Base-by-base conservation (phyloP, 2,113 vertebrate species). In the Neolamprologus ventralis region DNA sequence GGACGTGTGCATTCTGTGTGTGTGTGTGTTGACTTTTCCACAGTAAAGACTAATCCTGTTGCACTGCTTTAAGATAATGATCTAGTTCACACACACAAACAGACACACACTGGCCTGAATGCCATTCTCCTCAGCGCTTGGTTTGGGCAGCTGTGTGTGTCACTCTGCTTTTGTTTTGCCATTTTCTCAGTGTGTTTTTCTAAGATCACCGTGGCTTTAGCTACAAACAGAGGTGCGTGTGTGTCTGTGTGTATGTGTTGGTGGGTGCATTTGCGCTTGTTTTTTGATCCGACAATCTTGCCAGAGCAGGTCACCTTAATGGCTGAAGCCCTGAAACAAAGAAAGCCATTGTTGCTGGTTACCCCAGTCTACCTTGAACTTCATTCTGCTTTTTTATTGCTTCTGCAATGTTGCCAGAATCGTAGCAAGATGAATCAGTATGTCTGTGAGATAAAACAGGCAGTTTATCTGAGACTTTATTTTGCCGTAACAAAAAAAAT, bases 41-140 rank as follows among this genome's bases (percentile, higher is more conserved):
- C 79, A 75, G 83, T 92, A 45, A 42, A 58, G 83, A 63, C 82
- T 87, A 89, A 88, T 91, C 12, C 21, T 82, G 84, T 88, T 90
- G 54, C 81, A 90, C 71, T 68, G 78, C 73, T 92, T 84, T 84
- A 42, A 89, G 91, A 91, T 85, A 91, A 90, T 40, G 60, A 91
- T 91, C 81, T 57, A 78, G 57, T 85, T 89, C 84, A 78, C 73
- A 78, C 78, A 80, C 40, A 17, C 5, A 3, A 12, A 45, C 19
- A 49, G 37, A 60, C 45, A 86, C 60, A 65, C 57, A 65, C 35
- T 19, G 19, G 53, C 73, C 78, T 51, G 81, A 65, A 83, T 86
- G 82, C 84, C 81, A 42, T 73, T 54, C 81, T 83, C 63, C 80
- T 86, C 54, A 80, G 21, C 2, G 26, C 53, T 85, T 19, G 85